Evolutionary conservation across 1,140 invertebrate species (phyloP).

Genomic region (Sweltsa coloradensis): DNA sequence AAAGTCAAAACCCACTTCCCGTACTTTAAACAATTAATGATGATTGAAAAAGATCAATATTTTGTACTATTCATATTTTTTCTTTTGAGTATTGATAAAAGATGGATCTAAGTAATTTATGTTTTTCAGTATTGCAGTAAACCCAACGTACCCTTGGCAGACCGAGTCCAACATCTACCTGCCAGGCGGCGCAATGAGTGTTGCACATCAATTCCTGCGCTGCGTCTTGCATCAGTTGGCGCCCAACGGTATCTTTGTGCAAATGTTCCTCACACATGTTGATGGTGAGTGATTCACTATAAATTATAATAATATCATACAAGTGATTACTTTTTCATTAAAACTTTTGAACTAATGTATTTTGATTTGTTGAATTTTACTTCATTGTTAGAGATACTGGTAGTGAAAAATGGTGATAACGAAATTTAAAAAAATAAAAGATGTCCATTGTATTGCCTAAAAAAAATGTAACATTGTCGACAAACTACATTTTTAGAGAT

Average conservation of each 20-base stretch:
- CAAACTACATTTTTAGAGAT: no score
- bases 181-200: conserved; percentile 79
- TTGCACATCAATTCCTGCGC: conserved; percentile 92
- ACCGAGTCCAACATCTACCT: conserved; percentile 74
- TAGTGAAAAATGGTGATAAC: no score
- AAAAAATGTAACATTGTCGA: no score
- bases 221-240: conserved; percentile 93
- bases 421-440: no score
- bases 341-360: no score
- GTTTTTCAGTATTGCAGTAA: conserved; percentile 50
- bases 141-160: conserved; percentile 82
- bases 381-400: no score
- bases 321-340: no score
- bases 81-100: no score
- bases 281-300: conserved; percentile 53
- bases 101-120: no score
- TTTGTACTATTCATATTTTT: conserved; percentile 1
- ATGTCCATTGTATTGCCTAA: no score
- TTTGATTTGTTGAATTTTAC: no score
- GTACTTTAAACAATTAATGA: conserved; percentile 2
- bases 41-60: background rate
- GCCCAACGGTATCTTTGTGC: conserved; percentile 90
- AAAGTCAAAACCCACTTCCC: conserved; percentile 12
- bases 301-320: no score
- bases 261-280: conserved; percentile 86